These are phyloP conservation scores for Battus philenor DNA, from an alignment of 1,140 invertebrate genomes.

Conservation along the genomic window DNA sequence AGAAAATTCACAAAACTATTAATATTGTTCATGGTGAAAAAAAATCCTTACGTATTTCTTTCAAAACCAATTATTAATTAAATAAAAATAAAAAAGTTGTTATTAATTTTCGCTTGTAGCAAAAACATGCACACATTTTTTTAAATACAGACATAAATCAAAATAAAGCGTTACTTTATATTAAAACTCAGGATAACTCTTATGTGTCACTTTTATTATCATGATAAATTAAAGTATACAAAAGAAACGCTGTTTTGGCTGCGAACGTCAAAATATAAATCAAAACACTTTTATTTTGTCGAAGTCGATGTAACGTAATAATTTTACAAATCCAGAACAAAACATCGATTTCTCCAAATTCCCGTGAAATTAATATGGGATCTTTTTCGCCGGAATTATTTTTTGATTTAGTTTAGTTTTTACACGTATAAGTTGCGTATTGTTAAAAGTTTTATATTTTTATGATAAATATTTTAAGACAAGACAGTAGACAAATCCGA, in stretches of 20 bases:
- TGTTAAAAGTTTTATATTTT: constrained; percentile 28
- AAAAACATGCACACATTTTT: too few relatives aligned
- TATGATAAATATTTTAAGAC: constrained; percentile 58
- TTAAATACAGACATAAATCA: constrained; percentile 14
- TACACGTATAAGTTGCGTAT: background rate
- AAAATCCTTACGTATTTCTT: too few relatives aligned
- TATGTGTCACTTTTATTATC: constrained; percentile 43
- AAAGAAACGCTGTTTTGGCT: constrained; percentile 62
- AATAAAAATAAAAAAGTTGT: too few relatives aligned
- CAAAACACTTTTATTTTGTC: constrained; percentile 42
- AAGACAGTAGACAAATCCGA: constrained; percentile 61
- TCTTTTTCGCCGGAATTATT: constrained; percentile 3
- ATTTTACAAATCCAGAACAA: constrained; percentile 67
- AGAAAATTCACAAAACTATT: too few relatives aligned
- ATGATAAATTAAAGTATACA: constrained; percentile 56
- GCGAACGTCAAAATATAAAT: constrained; percentile 62
- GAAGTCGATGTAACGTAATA: constrained; percentile 41
- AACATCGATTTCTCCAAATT: constrained; percentile 55
- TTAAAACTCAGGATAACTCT: constrained; percentile 23
- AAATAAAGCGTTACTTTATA: constrained; percentile 13
- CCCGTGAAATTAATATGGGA: constrained; percentile 42
- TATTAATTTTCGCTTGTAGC: too few relatives aligned
- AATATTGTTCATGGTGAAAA: too few relatives aligned
- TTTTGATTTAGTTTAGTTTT: constrained; percentile 9
- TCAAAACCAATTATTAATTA: too few relatives aligned